These are phyloP conservation scores for Austrofundulus limnaeus DNA, from an alignment of 2,113 vertebrate genomes.

Conservation along the genomic window DNA sequence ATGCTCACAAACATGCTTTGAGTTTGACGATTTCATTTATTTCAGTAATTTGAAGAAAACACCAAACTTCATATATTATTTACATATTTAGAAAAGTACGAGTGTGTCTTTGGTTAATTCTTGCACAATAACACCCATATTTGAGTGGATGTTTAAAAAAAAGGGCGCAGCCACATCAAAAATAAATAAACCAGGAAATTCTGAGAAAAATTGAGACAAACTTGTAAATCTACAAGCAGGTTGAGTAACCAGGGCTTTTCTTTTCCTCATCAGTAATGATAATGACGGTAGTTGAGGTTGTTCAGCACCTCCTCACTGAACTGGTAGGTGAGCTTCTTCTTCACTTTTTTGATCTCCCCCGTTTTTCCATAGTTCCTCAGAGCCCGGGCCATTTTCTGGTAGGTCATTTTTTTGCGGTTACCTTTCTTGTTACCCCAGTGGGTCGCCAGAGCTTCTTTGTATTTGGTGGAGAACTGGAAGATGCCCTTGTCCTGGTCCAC, in stretches of 20 bases:
- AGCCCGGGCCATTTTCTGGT: slow-evolving; percentile 98
- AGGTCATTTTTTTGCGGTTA: slow-evolving; percentile 99
- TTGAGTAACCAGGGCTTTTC: slow-evolving; percentile 29
- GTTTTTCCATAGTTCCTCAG: slow-evolving; percentile 99
- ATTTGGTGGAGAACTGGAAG: slow-evolving; percentile 99
- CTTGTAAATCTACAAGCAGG: slow-evolving; percentile 27
- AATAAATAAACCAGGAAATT: slow-evolving; percentile 60
- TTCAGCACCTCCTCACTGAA: slow-evolving; percentile 96
- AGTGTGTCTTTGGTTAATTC: not conserved
- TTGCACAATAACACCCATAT: slow-evolving; percentile 2
- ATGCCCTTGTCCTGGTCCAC: slow-evolving; percentile 97
- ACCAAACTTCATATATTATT: not conserved
- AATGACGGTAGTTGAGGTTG: slow-evolving; percentile 74
- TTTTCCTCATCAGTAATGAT: slow-evolving; percentile 48
- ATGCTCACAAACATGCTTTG: not conserved
- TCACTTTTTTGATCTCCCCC: slow-evolving; percentile 96
- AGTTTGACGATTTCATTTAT: not conserved
- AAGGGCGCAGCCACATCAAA: slow-evolving; percentile 3
- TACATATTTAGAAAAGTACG: slow-evolving; percentile 12
- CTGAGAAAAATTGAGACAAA: slow-evolving; percentile 24
- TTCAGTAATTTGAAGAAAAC: not conserved
- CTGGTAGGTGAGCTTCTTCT: slow-evolving; percentile 98
- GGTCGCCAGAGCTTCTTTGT: slow-evolving; percentile 93
- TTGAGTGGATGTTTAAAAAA: slow-evolving; percentile 12
- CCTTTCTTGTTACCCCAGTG: slow-evolving; percentile 97